Conservation (phyloP, 2,888 invertebrate genomes). For the Isoperla grammatica region DNA sequence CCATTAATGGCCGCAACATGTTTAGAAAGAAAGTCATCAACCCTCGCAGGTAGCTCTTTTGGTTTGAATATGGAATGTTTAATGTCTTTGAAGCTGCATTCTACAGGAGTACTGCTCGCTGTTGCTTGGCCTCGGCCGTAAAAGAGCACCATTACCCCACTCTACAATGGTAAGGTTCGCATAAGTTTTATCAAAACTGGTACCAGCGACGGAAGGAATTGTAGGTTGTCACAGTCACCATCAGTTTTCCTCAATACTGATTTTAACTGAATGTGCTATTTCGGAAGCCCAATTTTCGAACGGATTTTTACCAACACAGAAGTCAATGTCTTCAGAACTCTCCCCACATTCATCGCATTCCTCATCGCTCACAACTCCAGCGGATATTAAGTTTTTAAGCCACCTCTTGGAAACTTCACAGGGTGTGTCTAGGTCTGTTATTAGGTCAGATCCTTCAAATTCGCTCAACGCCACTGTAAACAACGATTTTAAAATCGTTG, state of each 20-base stretch:
- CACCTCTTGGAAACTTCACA: neutral
- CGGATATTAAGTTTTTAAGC: constrained; percentile 16
- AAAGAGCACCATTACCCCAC: constrained; percentile 20
- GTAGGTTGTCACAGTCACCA: constrained; percentile 25
- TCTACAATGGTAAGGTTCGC: too few species aligned
- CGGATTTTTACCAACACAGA: constrained; percentile 20
- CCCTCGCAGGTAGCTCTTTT: constrained; percentile 22
- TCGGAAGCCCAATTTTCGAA: constrained; percentile 11
- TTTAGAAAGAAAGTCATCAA: constrained; percentile 27
- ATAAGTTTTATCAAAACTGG: constrained; percentile 16
- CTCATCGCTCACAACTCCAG: constrained; percentile 16
- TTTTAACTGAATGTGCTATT: constrained; percentile 6
- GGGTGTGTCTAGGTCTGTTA: neutral
- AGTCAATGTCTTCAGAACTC: constrained; percentile 16
- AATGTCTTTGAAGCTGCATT: constrained; percentile 28
- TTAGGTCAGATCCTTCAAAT: neutral
- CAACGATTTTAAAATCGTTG: neutral
- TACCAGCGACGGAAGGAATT: constrained; percentile 26
- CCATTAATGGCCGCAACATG: constrained; percentile 25
- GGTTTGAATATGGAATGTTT: constrained; percentile 26
- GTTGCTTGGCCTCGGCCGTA: constrained; percentile 12
- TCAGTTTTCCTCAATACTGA: constrained; percentile 11
- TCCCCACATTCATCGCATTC: neutral
- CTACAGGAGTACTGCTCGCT: constrained; percentile 26
- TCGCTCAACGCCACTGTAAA: constrained; percentile 6